Base-by-base conservation (phyloP, 2,113 vertebrate species). In the Lophura nycthemera region DNA sequence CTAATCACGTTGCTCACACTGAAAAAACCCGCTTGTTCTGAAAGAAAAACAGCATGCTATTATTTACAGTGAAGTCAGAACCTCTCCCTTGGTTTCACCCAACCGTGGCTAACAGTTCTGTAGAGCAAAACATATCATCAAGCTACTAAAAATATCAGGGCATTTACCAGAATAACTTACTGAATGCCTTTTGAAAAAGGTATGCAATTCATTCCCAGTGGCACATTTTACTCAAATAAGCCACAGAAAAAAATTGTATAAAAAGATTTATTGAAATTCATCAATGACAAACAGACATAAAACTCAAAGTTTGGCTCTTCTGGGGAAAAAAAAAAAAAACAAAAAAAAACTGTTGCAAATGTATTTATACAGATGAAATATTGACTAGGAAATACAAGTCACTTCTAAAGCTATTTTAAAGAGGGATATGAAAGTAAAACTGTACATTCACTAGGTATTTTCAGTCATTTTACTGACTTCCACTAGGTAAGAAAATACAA, bases 191-290 rank as follows among this genome's bases (percentile, higher is more conserved):
- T 65, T 24, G 29, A 7, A 71, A 92, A 60, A 40, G 83, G 59
- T 36, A 3, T 52, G 57, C 15, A 8, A 10, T 32, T 84, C 86
- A 76, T 95, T 90, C 86, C 81, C 93, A 91, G 85, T 79, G 95
- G 92, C 90, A 95, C 94, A 63, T 54, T 76, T 82, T 45, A 98
- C 78, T 96, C 94, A 96, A 98, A 98, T 95, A 98, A 97, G 96
- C 90, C 93, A 97, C 96, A 96, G 95, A 92, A 95, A 98, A 98
- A 98, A 97, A 97, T 97, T 97, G 95, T 99, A 98, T 98, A 98
- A 98, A 98, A 98, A 98, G 98, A 98, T 99, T 99, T 99, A 99
- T 99, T 99, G 98, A 98, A 98, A 98, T 98, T 98, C 97, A 98
- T 98, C 98, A 98, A 98, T 98, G 98, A 98, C 98, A 98, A 97